Base-by-base conservation (phyloP, 2,888 invertebrate species). In the Lottia scabra region DNA sequence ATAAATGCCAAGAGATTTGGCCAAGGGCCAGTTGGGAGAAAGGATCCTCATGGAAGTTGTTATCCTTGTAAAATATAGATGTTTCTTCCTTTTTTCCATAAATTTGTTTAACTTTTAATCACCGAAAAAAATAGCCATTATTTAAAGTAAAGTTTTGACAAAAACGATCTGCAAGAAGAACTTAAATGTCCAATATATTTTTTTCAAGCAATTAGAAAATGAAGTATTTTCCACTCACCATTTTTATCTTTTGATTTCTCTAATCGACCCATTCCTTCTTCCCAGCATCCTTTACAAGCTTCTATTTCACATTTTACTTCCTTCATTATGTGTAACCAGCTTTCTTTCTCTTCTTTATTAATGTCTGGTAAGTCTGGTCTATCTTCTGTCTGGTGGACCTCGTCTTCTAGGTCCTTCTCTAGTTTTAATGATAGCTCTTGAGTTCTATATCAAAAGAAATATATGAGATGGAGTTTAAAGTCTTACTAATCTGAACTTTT, bases 261-360 rank as follows among this genome's bases (percentile, higher is more conserved):
- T 10, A 84, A 75, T 19, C 81, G 78, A 62, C 56, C 76, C 16
- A 80, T 48, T 44, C 82, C 82, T 66, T 84, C 84, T 56, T 85
- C 84, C 82, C 82, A 85, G 70, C 87, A 87, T 27, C 83, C 83
- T 71, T 79, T 78, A 74, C 87, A 84, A 8, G 87, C 83, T 16
- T 80, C 80, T 13, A 87, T 78, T 74, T 87, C 86, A 44, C 80
- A 80, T 74, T 79, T 82, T 45, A 87, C 79, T 72, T 79, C 78
- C 69, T 80, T 74, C 70, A 85, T 75, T 45, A 83, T 70, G 5
- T 65, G 62, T 19, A 63, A 38, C 2, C 76, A 27, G 15, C 68
- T 67, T 8, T 79, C 78, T 62, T 75, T 70, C 63, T 74, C 72
- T 12, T 56, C 44, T 45, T 67, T 46, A 15, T 69, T 19, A 8